Percentiles rank a stretch among this genome's conserved stretches.
These are phyloP conservation scores for Gymnopithys bicolor DNA, from an alignment of 2,797 vertebrate genomes.

Conservation along the genomic window DNA sequence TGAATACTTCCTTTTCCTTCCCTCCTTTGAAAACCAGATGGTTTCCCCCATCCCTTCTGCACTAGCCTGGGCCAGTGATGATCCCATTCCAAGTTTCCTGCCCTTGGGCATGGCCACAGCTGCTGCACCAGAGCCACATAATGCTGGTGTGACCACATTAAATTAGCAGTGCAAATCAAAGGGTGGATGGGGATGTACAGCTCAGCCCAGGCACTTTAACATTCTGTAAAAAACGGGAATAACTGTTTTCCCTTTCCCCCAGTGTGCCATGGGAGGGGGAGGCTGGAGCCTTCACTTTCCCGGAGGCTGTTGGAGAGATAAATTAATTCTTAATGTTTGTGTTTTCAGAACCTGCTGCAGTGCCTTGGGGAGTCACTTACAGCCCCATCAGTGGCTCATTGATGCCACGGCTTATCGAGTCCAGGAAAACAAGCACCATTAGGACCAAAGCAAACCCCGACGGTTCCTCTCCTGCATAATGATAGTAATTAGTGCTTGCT, in stretches of 20 bases:
- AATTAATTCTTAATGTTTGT: slow-evolving; percentile 23
- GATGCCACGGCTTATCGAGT: background rate
- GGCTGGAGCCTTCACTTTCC: background rate
- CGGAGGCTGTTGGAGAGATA: background rate
- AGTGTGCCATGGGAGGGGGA: background rate
- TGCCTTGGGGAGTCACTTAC: background rate
- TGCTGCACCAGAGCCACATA: background rate
- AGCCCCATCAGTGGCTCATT: slow-evolving; percentile 17
- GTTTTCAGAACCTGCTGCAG: background rate
- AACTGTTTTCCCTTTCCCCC: background rate
- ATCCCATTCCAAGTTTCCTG: background rate
- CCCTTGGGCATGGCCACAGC: background rate
- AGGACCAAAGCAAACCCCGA: slow-evolving; percentile 2
- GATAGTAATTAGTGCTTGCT: slow-evolving; percentile 39
- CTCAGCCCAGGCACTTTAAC: background rate
- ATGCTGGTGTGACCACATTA: background rate
- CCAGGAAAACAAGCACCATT: slow-evolving; percentile 10
- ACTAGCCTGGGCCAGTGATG: background rate
- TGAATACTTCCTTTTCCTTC: background rate
- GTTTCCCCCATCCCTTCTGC: background rate
- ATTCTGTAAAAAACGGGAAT: background rate
- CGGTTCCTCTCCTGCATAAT: slow-evolving; percentile 29
- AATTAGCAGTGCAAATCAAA: background rate
- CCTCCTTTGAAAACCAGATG: background rate
- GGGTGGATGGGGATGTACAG: background rate